These are phyloP conservation scores for Gopherus evgoodei DNA, from an alignment of 2,113 vertebrate species.

Conservation along the genomic window DNA sequence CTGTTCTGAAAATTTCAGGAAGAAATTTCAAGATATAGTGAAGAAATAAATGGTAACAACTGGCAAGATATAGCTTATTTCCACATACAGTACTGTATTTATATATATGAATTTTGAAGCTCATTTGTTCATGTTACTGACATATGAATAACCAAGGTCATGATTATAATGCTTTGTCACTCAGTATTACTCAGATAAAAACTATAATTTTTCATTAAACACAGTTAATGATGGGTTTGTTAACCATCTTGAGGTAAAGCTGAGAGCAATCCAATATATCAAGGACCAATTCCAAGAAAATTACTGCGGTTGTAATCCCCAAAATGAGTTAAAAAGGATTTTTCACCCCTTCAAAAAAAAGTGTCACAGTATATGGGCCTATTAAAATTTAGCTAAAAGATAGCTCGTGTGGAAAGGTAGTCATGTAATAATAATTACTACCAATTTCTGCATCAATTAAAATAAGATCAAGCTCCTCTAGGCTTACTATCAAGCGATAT, in stretches of 20 bases:
- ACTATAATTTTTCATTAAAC: slow-evolving; percentile 66
- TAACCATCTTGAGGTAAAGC: slow-evolving; percentile 54
- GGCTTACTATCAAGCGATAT: background rate
- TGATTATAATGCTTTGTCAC: slow-evolving; percentile 58
- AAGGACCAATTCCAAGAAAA: slow-evolving; percentile 37
- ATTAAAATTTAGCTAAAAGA: background rate
- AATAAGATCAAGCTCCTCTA: background rate
- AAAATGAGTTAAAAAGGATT: background rate
- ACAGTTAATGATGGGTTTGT: slow-evolving; percentile 55
- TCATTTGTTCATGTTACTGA: slow-evolving; percentile 23
- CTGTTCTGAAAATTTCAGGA: background rate
- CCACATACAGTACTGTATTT: background rate
- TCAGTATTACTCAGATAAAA: slow-evolving; percentile 23
- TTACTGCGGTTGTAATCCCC: background rate
- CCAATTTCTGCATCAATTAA: background rate
- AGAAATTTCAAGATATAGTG: background rate
- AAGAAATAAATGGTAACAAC: background rate
- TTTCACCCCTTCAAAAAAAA: background rate
- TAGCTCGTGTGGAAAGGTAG: background rate
- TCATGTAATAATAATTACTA: background rate
- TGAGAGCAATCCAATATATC: slow-evolving; percentile 51
- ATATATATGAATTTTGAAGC: background rate
- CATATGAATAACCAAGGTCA: background rate
- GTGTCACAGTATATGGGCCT: background rate
- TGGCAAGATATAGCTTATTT: background rate